Base-by-base conservation (phyloP, 2,888 invertebrate species). In the Acleris holmiana region DNA sequence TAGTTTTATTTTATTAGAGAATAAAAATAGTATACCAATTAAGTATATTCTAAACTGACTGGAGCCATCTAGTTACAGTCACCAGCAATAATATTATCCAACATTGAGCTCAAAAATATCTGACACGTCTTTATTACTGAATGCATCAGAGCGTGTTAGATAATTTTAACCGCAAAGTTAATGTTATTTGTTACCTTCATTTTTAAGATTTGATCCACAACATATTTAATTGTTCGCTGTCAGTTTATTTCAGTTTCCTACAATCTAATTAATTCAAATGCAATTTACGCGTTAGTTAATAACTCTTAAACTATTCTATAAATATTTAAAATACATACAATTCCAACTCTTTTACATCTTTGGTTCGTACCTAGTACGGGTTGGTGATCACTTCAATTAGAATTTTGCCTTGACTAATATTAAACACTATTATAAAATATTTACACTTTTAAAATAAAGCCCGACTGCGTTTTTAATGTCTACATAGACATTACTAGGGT, bases 291-390 rank as follows among this genome's bases (percentile, higher is more conserved):
- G 53, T 48, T 48, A 53, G 18, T 53, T 46, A 49, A 48, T 50
- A 56, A 50, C 29, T 51, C 23, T 25, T 18, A 25, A 8, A 17
- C 19, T 53, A 53, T 18, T 18, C 35, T 49, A 49, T 67, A 63
- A 67, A 69, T 72, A 78, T 73, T 71, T 73, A 69, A 67, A 67
- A 67, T 70, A 53, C 75, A 78, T 75, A 82, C 73, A 80, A 80
- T 76, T 85, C 88, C 90, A 89, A 89, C 88, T 83, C 88, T 88
- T 89, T 88, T 88, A 90, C 89, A 90, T 91, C 91, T 91, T 91
- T 91, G 91, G 91, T 88, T 85, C 84, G 79, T 87, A 89, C 88
- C 89, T 89, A 88, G 85, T 86, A 85, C 85, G 80, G 83, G 84
- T 85, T 86, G 89, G 85, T 82, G 82, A 84, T 83, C 81, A 83